phyloP scores from a whole-genome alignment of 2,113 vertebrate genomes.

The Phainopepla nitens region DNA sequence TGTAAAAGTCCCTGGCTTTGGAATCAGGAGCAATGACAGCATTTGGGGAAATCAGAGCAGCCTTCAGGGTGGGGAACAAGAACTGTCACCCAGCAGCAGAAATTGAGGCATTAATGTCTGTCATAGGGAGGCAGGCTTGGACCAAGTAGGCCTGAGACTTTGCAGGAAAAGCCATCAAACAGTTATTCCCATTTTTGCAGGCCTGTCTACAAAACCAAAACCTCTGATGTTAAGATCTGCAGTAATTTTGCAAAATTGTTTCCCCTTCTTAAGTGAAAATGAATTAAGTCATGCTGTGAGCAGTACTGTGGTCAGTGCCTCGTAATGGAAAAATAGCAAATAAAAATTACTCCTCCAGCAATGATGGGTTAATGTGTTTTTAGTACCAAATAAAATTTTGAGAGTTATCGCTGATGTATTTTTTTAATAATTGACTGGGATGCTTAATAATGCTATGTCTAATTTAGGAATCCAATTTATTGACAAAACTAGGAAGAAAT shows the following conservation, averaged over 20 bases:
- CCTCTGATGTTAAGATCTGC: background rate
- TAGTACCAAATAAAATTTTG: constrained; percentile 8
- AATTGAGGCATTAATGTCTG: background rate
- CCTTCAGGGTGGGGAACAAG: background rate
- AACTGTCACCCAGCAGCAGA: background rate
- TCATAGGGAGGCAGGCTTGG: background rate
- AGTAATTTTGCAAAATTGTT: background rate
- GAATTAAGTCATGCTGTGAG: constrained; percentile 28
- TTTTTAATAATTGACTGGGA: constrained; percentile 31
- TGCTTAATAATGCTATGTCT: constrained; percentile 31
- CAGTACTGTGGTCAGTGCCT: background rate
- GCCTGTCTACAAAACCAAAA: background rate
- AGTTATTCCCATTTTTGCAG: background rate
- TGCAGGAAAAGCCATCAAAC: background rate
- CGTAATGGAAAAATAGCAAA: background rate
- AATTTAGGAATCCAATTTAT: constrained; percentile 54
- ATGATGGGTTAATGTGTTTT: constrained; percentile 1
- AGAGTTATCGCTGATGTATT: constrained; percentile 7
- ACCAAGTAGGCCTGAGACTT: background rate
- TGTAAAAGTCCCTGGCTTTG: background rate
- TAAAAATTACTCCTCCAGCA: constrained; percentile 11
- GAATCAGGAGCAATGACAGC: fast-evolving
- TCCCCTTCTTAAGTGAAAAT: background rate
- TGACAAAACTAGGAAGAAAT: constrained; percentile 26
- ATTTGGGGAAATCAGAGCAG: background rate